phyloP scores from a whole-genome alignment of 2,113 vertebrate species.

The Manacus vitellinus region DNA sequence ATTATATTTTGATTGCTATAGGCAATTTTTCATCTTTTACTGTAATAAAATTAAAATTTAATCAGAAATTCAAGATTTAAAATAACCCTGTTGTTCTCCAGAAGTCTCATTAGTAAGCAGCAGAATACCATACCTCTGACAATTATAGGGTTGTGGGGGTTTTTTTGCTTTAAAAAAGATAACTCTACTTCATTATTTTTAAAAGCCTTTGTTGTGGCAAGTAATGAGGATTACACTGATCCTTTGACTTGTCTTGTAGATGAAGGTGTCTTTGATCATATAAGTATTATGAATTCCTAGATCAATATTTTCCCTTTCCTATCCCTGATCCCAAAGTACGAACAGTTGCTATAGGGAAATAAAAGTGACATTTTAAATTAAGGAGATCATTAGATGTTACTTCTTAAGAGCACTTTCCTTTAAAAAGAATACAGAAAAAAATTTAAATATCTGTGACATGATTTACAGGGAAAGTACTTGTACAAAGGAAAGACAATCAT shows the following conservation, averaged over 20 bases:
- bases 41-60: slow-evolving; percentile 16
- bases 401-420: not conserved
- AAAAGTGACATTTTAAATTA: not conserved
- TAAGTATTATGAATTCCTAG: not conserved
- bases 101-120: not conserved
- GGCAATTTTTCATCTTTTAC: not conserved
- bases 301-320: not conserved
- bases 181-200: not conserved
- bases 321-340: not conserved
- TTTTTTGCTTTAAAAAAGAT: not conserved
- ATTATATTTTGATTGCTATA: not conserved
- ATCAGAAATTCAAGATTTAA: not conserved
- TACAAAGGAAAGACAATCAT: not conserved
- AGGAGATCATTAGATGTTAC: not conserved
- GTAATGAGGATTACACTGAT: not conserved
- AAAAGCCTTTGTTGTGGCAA: not conserved
- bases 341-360: not conserved
- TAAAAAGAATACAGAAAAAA: not conserved
- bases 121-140: not conserved
- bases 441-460: not conserved
- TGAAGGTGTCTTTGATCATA: slow-evolving; percentile 18
- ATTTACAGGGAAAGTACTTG: not conserved
- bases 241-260: not conserved
- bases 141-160: not conserved
- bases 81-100: not conserved